These are phyloP conservation scores for Hippocampus abdominalis DNA, from an alignment of 2,113 vertebrate species.

Conservation along the genomic window DNA sequence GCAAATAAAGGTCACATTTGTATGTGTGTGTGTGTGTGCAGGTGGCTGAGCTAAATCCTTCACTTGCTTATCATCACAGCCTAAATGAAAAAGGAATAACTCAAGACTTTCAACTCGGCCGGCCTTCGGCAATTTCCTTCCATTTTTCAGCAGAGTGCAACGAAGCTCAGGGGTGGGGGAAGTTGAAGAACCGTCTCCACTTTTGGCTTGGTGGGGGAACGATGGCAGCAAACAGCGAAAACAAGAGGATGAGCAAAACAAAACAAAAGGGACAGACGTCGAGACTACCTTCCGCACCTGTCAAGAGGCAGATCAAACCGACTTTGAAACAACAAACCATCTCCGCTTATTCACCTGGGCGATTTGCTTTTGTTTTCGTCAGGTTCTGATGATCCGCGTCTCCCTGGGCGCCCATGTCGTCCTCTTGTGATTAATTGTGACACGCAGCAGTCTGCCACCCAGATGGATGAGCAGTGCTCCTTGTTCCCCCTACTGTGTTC, in stretches of 20 bases:
- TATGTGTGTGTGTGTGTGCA: slow-evolving; percentile 10
- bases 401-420: neutral
- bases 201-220: slow-evolving; percentile 18
- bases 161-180: neutral
- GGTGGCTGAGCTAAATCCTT: slow-evolving; percentile 13
- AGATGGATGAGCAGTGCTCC: slow-evolving; percentile 50
- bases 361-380: slow-evolving; percentile 2
- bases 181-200: slow-evolving; percentile 10
- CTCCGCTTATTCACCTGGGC: slow-evolving; percentile 11
- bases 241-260: neutral
- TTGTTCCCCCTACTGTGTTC: slow-evolving; percentile 11
- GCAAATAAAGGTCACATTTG: slow-evolving; percentile 48
- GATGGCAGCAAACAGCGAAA: slow-evolving; percentile 4
- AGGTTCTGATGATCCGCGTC: neutral
- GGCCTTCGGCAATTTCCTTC: slow-evolving; percentile 20
- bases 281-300: slow-evolving; percentile 25
- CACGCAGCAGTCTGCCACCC: slow-evolving; percentile 32
- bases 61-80: slow-evolving; percentile 23
- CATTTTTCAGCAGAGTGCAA: slow-evolving; percentile 34
- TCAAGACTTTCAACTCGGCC: slow-evolving; percentile 21
- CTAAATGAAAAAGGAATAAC: slow-evolving; percentile 8
- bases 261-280: neutral
- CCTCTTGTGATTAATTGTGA: slow-evolving; percentile 19
- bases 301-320: slow-evolving; percentile 12
- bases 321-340: slow-evolving; percentile 1